Evolutionary conservation across 1,140 invertebrate genomes (phyloP).

Genomic region (Tachypleus tridentatus): DNA sequence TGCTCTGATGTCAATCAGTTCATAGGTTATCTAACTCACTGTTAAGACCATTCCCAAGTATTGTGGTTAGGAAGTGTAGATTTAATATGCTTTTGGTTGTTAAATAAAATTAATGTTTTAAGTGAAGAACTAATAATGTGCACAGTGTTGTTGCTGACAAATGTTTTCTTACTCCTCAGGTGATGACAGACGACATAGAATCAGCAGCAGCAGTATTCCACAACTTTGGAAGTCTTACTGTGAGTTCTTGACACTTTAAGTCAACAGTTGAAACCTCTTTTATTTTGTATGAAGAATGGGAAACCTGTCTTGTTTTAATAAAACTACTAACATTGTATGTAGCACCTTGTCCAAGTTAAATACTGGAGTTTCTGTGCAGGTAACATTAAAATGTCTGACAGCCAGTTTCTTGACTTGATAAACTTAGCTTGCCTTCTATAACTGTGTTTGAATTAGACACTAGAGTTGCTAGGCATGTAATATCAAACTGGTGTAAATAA

Average conservation of each 20-base stretch:
- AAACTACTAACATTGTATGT: conserved; percentile 7
- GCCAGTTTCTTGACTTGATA: neutral
- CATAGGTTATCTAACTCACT: too few relatives aligned
- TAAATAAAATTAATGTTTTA: too few relatives aligned
- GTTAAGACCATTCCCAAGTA: too few relatives aligned
- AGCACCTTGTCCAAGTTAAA: neutral
- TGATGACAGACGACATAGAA: conserved; percentile 16
- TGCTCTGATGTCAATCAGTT: too few relatives aligned
- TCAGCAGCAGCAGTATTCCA: conserved; percentile 19
- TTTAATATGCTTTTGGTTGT: too few relatives aligned
- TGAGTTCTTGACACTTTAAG: conserved; percentile 16
- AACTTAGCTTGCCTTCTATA: neutral
- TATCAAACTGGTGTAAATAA: neutral
- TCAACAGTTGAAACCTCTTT: neutral
- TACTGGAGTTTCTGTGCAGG: conserved; percentile 6
- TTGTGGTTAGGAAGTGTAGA: too few relatives aligned
- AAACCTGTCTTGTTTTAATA: neutral
- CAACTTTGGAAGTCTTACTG: conserved; percentile 30
- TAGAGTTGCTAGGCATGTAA: too few relatives aligned
- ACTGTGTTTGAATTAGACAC: too few relatives aligned
- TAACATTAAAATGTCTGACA: conserved; percentile 8
- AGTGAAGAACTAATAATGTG: too few relatives aligned
- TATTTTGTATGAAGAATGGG: neutral
- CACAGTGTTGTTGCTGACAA: too few relatives aligned
- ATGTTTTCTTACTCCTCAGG: conserved; percentile 9